Percentiles rank a stretch among this genome's conserved stretches.
phyloP scores from a whole-genome alignment of 2,113 vertebrate genomes.

The Phyllopteryx taeniolatus region DNA sequence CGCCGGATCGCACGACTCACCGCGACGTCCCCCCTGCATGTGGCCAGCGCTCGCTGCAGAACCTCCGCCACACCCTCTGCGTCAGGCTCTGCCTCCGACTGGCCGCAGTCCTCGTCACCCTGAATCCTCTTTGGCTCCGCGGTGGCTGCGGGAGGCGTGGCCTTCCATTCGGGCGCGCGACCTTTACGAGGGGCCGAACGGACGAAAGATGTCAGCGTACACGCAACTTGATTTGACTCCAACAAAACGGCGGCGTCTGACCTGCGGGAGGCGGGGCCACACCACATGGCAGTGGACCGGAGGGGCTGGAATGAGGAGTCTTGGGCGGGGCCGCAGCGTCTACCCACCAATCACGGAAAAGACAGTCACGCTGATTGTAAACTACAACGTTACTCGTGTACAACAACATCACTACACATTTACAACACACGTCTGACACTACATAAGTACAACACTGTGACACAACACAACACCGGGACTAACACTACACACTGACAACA shows the following conservation, averaged over 20 bases:
- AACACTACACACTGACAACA: background rate
- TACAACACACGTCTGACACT: too few relatives aligned
- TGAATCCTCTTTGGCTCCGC: conserved; percentile 19
- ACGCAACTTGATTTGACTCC: background rate
- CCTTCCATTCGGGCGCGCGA: conserved; percentile 14
- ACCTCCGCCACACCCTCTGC: conserved; percentile 70
- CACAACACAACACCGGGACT: background rate
- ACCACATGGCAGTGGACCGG: conserved; percentile 60
- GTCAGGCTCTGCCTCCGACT: conserved; percentile 59
- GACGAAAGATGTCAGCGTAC: background rate
- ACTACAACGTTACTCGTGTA: background rate
- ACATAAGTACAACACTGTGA: too few relatives aligned
- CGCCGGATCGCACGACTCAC: conserved; percentile 58
- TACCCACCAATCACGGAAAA: conserved; percentile 27
- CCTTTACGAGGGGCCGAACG: conserved; percentile 1
- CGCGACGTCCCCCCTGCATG: conserved; percentile 73
- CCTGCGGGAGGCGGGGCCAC: conserved; percentile 42
- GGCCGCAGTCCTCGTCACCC: conserved; percentile 17
- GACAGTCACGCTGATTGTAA: background rate
- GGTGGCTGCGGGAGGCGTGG: conserved; percentile 19
- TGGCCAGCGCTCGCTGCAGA: conserved; percentile 69
- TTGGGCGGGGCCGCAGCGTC: conserved; percentile 30
- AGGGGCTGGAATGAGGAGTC: conserved; percentile 41
- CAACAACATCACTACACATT: too few relatives aligned
- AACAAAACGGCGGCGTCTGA: background rate